Evolutionary conservation across 2,113 vertebrate species (phyloP).

Genomic region (Phylloscopus trochiloides): DNA sequence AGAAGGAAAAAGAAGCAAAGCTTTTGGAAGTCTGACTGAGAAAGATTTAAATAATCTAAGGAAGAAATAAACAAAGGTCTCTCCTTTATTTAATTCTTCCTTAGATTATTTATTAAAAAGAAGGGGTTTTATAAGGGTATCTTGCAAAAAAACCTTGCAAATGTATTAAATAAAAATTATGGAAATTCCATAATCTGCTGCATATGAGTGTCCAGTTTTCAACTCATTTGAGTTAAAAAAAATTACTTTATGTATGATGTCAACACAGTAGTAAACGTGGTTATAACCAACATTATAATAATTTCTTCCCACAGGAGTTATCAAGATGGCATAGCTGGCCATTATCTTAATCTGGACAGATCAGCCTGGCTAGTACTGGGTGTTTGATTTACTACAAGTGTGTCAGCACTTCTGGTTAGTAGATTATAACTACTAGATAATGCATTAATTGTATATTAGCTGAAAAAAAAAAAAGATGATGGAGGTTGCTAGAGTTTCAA

Average conservation of each 20-base stretch:
- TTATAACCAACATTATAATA: background rate
- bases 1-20: background rate
- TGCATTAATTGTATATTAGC: background rate
- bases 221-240: background rate
- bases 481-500: background rate
- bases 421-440: background rate
- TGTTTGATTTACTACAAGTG: background rate
- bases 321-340: background rate
- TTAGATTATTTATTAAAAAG: background rate
- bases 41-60: background rate
- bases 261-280: background rate
- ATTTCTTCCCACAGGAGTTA: background rate
- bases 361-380: background rate
- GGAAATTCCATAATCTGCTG: background rate
- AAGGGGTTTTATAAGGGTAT: background rate
- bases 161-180: background rate
- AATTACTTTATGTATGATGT: background rate
- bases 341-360: conserved; percentile 11
- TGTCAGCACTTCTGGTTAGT: background rate
- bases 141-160: background rate
- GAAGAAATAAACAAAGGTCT: background rate
- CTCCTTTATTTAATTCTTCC: too few species aligned
- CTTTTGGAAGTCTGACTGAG: background rate
- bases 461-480: background rate
- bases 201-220: background rate